Conservation (phyloP, 2,797 vertebrate species). For the Pempheris klunzingeri region DNA sequence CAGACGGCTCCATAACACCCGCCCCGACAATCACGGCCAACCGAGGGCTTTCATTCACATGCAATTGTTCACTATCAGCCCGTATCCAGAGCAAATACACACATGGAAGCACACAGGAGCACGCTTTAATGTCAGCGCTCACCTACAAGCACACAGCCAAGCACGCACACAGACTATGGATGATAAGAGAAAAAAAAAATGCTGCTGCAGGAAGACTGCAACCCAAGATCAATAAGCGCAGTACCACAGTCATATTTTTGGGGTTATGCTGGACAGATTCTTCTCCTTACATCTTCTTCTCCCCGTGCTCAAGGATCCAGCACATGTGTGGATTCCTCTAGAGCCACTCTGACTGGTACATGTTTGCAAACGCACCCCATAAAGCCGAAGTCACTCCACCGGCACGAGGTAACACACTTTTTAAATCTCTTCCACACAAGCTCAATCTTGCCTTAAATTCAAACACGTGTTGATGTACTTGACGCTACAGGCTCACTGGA, state of each 20-base stretch:
- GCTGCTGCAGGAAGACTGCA: conserved; percentile 57
- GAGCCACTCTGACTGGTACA: background rate
- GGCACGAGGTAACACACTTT: background rate
- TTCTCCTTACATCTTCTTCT: background rate
- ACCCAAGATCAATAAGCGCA: conserved; percentile 41
- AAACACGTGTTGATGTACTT: conserved; percentile 5
- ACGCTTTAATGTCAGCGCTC: conserved; percentile 36
- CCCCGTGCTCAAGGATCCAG: background rate
- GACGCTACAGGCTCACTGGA: background rate
- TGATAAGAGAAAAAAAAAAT: conserved; percentile 42
- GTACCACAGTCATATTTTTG: background rate
- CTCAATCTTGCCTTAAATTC: conserved; percentile 6
- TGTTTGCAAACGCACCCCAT: conserved; percentile 24
- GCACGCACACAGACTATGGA: conserved; percentile 27
- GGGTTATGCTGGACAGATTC: background rate
- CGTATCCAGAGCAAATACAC: conserved; percentile 53
- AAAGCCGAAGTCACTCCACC: conserved; percentile 8
- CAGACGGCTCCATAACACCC: conserved; percentile 48
- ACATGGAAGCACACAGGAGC: conserved; percentile 40
- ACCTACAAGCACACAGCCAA: conserved; percentile 15
- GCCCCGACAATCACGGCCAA: conserved; percentile 65
- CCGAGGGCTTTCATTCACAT: conserved; percentile 57
- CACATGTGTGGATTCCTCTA: conserved; percentile 10
- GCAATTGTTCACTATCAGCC: conserved; percentile 62
- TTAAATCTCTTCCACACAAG: conserved; percentile 16